Conservation (phyloP, 2,113 vertebrate species). For the Montifringilla adamsi region DNA sequence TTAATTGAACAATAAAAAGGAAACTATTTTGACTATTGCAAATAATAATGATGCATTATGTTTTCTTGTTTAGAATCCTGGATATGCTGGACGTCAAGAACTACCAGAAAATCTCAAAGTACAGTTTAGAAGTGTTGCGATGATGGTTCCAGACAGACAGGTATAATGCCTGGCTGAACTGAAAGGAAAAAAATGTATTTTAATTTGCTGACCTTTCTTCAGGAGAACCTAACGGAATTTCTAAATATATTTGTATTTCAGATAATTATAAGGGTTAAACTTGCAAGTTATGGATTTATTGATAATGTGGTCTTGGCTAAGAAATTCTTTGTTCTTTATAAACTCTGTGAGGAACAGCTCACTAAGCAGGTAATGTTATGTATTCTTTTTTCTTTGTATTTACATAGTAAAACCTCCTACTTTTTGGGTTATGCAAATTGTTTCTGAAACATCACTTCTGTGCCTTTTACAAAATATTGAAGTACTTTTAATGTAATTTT, state of each 20-base stretch:
- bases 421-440: background rate
- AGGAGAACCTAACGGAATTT: background rate
- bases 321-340: conserved; percentile 89
- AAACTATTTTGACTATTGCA: background rate
- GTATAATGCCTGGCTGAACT: conserved; percentile 45
- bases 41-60: background rate
- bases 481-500: background rate
- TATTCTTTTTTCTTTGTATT: background rate
- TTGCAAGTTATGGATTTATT: conserved; percentile 88
- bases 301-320: conserved; percentile 83
- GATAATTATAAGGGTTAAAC: conserved; percentile 91
- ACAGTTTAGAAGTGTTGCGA: conserved; percentile 85
- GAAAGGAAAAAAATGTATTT: background rate
- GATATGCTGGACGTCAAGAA: conserved; percentile 89
- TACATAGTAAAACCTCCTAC: background rate
- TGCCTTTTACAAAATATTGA: background rate
- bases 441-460: background rate
- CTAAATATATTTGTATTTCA: conserved; percentile 52
- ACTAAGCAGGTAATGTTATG: conserved; percentile 82
- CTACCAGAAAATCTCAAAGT: conserved; percentile 89
- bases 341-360: conserved; percentile 89
- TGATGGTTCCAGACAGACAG: conserved; percentile 92
- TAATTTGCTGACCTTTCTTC: background rate
- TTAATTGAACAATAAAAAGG: background rate
- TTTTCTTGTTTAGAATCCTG: conserved; percentile 81